phyloP scores from a whole-genome alignment of 2,888 invertebrate species.

The Tricholauxania praeusta region DNA sequence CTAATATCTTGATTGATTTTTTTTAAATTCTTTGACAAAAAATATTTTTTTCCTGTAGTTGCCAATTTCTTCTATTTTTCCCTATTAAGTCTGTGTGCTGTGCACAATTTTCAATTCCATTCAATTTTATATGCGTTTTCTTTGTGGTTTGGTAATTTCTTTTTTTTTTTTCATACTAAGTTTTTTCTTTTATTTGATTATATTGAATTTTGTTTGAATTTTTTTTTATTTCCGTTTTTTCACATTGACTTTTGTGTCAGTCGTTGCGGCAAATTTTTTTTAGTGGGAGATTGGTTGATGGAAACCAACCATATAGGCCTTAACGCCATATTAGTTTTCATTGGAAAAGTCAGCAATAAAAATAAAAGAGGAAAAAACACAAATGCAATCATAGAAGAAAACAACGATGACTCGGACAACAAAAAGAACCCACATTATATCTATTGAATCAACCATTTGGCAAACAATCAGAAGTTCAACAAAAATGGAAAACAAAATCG shows the following conservation, averaged over 20 bases:
- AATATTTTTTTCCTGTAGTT: not conserved
- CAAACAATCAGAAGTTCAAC: not conserved
- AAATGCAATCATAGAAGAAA: conserved; percentile 21
- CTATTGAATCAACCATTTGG: conserved; percentile 19
- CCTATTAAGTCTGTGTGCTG: too few relatives aligned
- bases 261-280: not conserved
- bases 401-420: too few relatives aligned
- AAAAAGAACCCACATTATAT: too few relatives aligned
- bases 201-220: not conserved
- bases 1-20: too few relatives aligned
- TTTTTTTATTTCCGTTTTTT: not conserved
- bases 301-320: conserved; percentile 12
- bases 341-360: conserved; percentile 16
- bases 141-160: conserved; percentile 9
- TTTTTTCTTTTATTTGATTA: not conserved
- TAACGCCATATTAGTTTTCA: conserved; percentile 19
- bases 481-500: conserved; percentile 6
- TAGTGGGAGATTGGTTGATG: not conserved
- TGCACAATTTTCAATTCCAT: conserved; percentile 12
- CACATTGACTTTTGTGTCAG: conserved; percentile 14
- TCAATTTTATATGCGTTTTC: conserved; percentile 20
- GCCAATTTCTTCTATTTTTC: conserved; percentile 10
- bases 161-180: not conserved
- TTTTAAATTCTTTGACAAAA: too few relatives aligned
- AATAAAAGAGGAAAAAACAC: conserved; percentile 15